These are phyloP conservation scores for Hyphantria cunea DNA, from an alignment of 1,140 invertebrate species.

Conservation along the genomic window DNA sequence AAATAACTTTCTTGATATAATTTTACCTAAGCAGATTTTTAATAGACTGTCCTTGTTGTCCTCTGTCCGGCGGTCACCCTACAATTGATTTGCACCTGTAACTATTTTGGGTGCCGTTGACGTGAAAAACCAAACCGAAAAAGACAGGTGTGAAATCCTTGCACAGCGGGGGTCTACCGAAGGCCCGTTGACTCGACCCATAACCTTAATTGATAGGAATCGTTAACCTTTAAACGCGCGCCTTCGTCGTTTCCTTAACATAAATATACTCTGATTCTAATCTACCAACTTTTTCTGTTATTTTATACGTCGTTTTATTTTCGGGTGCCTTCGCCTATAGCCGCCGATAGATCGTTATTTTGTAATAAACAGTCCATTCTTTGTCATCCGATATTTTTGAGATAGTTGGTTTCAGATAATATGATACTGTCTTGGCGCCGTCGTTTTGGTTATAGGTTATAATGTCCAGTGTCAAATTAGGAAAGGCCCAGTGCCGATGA, in stretches of 20 bases:
- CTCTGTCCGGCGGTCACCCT: slow-evolving; percentile 35
- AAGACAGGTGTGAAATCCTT: slow-evolving; percentile 78
- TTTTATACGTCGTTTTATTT: slow-evolving; percentile 79
- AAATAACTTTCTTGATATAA: too few relatives aligned
- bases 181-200: slow-evolving; percentile 66
- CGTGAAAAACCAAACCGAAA: slow-evolving; percentile 66
- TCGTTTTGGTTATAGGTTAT: slow-evolving; percentile 61
- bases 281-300: slow-evolving; percentile 67
- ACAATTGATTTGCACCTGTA: slow-evolving; percentile 62
- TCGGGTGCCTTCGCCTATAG: slow-evolving; percentile 62
- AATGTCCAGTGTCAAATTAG: slow-evolving; percentile 62
- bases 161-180: slow-evolving; percentile 65
- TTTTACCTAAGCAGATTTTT: not conserved
- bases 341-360: slow-evolving; percentile 70
- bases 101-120: slow-evolving; percentile 60
- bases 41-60: slow-evolving; percentile 37
- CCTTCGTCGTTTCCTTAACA: slow-evolving; percentile 70
- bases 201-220: slow-evolving; percentile 81
- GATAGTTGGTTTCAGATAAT: slow-evolving; percentile 63
- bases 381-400: slow-evolving; percentile 77
- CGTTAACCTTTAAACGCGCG: slow-evolving; percentile 75
- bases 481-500: slow-evolving; percentile 31
- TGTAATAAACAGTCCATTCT: slow-evolving; percentile 77
- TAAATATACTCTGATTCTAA: slow-evolving; percentile 74
- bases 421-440: slow-evolving; percentile 60